These are phyloP conservation scores for Malaclemys terrapin DNA, from an alignment of 2,113 vertebrate species.

Conservation along the genomic window DNA sequence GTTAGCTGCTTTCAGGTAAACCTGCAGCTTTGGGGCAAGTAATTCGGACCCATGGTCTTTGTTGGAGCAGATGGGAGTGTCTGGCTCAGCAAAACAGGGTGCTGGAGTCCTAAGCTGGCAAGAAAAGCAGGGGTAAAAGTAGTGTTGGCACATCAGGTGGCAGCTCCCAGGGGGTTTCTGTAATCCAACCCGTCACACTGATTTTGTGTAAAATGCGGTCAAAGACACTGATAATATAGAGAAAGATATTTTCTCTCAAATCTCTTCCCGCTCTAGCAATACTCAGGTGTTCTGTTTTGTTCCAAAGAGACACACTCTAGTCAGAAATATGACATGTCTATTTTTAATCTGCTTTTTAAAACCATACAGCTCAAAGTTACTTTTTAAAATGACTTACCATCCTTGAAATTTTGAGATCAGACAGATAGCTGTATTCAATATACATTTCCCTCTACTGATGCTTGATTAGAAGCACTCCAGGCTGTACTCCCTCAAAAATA, in stretches of 20 bases:
- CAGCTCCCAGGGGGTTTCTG: too few species aligned
- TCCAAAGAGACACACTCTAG: background rate
- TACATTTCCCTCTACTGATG: background rate
- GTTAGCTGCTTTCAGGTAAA: too few species aligned
- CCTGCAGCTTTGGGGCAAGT: too few species aligned
- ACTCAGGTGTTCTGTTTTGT: background rate
- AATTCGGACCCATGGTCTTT: too few species aligned
- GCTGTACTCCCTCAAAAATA: background rate
- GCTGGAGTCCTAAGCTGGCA: too few species aligned
- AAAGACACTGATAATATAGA: background rate
- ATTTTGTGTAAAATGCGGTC: background rate
- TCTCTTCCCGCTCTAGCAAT: background rate
- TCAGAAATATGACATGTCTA: background rate
- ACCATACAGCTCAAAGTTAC: too few species aligned
- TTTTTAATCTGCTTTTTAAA: background rate
- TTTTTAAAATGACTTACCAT: background rate
- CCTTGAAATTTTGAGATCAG: background rate
- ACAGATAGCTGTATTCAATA: background rate
- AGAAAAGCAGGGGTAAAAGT: too few species aligned
- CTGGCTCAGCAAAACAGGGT: too few species aligned
- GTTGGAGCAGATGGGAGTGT: too few species aligned
- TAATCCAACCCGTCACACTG: too few species aligned
- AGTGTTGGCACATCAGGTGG: too few species aligned
- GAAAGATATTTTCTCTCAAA: background rate
- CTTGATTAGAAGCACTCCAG: background rate